A percentile compares a stretch with the other conserved stretches of the same genome.
These are phyloP conservation scores for Willowsia nigromaculata DNA, from an alignment of 2,888 invertebrate species.

Conservation along the genomic window DNA sequence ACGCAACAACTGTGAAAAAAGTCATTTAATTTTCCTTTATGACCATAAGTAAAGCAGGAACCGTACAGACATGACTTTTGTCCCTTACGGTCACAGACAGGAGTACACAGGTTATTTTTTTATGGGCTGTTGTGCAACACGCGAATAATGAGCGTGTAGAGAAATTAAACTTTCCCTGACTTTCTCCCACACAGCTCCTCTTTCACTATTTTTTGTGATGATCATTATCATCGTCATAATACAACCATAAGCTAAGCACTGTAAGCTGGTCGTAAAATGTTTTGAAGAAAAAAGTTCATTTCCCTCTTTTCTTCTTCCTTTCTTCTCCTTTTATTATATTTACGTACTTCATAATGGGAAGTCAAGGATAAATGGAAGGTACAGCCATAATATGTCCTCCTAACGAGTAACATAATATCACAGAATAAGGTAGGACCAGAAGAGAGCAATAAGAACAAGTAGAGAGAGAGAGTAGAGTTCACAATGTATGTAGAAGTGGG, in stretches of 20 bases:
- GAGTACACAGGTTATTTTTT: not conserved
- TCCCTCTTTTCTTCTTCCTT: not conserved
- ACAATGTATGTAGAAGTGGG: no score
- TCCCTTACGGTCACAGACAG: not conserved
- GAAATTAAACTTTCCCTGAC: not conserved
- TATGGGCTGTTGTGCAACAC: not conserved
- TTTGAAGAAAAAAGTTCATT: not conserved
- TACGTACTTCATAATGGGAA: not conserved
- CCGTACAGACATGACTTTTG: not conserved
- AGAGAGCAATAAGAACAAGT: not conserved
- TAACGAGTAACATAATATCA: not conserved
- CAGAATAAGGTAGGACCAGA: not conserved
- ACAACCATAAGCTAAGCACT: not conserved
- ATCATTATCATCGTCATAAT: constrained; percentile 13
- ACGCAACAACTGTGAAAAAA: constrained; percentile 3
- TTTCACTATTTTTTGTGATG: not conserved
- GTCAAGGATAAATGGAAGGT: not conserved
- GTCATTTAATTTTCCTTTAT: not conserved
- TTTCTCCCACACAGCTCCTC: not conserved
- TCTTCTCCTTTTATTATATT: not conserved
- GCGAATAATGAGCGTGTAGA: not conserved
- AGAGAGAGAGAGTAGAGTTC: not conserved
- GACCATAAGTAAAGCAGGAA: not conserved
- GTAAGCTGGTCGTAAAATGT: not conserved
- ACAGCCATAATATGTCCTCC: not conserved